phyloP scores from a whole-genome alignment of 2,888 invertebrate species.

The Ferrisia virgata region DNA sequence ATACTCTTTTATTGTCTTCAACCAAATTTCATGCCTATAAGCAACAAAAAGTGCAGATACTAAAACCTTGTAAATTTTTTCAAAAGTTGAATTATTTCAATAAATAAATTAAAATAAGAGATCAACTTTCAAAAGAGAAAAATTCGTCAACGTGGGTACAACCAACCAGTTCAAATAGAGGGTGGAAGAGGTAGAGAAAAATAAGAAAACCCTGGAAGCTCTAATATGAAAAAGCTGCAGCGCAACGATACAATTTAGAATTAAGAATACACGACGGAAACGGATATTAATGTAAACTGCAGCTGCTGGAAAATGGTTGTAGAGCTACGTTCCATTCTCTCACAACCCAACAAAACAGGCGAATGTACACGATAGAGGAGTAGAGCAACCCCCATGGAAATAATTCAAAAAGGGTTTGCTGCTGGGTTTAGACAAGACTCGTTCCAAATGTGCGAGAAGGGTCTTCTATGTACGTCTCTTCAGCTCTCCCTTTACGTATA shows the following conservation, averaged over 20 bases:
- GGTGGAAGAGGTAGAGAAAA: not conserved
- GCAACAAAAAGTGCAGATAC: too few relatives aligned
- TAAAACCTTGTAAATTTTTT: too few relatives aligned
- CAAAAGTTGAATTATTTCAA: too few relatives aligned
- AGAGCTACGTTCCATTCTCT: not conserved
- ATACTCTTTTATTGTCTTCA: too few relatives aligned
- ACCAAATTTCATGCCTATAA: too few relatives aligned
- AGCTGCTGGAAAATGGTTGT: slow-evolving; percentile 43
- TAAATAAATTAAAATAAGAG: too few relatives aligned
- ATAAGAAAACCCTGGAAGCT: not conserved
- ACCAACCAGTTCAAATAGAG: not conserved
- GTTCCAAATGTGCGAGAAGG: slow-evolving; percentile 16
- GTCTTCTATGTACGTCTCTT: slow-evolving; percentile 13
- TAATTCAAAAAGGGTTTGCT: slow-evolving; percentile 44
- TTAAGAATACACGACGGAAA: slow-evolving; percentile 35
- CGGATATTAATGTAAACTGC: slow-evolving; percentile 45
- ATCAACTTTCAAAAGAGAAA: too few relatives aligned
- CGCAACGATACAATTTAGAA: not conserved
- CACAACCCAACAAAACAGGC: not conserved
- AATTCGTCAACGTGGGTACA: not conserved
- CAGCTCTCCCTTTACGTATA: not conserved
- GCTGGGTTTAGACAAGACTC: not conserved
- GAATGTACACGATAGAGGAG: not conserved
- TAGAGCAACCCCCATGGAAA: slow-evolving; percentile 36
- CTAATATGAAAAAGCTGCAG: not conserved